Evolutionary conservation across 1,140 invertebrate genomes (phyloP).

Genomic region (Zaprionus africanus): DNA sequence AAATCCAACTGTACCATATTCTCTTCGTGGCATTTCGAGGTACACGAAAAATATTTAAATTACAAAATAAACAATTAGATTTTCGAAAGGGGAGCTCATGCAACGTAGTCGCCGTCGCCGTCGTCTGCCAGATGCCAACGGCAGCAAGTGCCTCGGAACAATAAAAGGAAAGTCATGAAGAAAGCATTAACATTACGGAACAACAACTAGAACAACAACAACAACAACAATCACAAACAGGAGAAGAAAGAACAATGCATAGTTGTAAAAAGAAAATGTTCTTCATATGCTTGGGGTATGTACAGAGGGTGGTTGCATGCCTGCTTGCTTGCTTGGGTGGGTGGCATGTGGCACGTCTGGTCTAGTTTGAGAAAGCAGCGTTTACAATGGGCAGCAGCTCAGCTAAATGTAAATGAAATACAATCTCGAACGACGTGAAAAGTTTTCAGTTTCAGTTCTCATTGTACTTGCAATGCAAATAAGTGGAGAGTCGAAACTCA

Average conservation of each 20-base stretch:
- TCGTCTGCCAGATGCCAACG: constrained; percentile 49
- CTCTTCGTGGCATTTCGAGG: constrained; percentile 4
- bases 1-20: constrained; percentile 9
- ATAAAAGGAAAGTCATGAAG: constrained; percentile 65
- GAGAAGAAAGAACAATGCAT: constrained; percentile 43
- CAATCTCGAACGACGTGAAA: constrained; percentile 62
- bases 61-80: constrained; percentile 82
- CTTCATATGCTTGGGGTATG: constrained; percentile 40
- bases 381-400: constrained; percentile 41
- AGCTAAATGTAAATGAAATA: constrained; percentile 60
- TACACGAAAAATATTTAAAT: constrained; percentile 68
- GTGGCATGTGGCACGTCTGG: constrained; percentile 26
- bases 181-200: constrained; percentile 59
- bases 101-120: background rate
- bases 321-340: constrained; percentile 1
- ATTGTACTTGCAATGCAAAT: constrained; percentile 63
- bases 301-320: background rate
- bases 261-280: constrained; percentile 56
- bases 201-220: constrained; percentile 7
- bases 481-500: constrained; percentile 65
- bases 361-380: constrained; percentile 2
- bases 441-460: constrained; percentile 65
- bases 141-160: constrained; percentile 53
- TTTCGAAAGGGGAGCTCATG: constrained; percentile 47
- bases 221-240: constrained; percentile 21